Percentiles rank a stretch among this genome's conserved stretches.
These are phyloP conservation scores for Heterotis niloticus DNA, from an alignment of 2,113 vertebrate genomes.

Conservation along the genomic window DNA sequence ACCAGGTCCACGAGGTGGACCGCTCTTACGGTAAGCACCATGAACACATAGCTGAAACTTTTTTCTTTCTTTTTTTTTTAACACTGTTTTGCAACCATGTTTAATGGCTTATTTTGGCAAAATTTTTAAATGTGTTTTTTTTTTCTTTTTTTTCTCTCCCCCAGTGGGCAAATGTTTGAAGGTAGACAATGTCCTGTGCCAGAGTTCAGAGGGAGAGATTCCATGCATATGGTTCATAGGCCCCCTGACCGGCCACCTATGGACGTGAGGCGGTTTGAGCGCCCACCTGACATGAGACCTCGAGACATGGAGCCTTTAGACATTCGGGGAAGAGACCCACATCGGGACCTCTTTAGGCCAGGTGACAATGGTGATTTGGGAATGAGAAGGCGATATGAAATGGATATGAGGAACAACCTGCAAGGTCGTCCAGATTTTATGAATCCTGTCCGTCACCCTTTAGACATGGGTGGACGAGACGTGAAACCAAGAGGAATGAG, in stretches of 20 bases:
- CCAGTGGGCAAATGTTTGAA: slow-evolving; percentile 67
- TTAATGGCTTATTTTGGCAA: neutral
- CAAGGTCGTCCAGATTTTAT: slow-evolving; percentile 73
- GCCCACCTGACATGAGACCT: slow-evolving; percentile 73
- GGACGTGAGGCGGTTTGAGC: slow-evolving; percentile 81
- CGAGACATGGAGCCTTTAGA: slow-evolving; percentile 75
- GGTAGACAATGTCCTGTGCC: slow-evolving; percentile 60
- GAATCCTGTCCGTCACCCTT: slow-evolving; percentile 60
- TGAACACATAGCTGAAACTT: neutral
- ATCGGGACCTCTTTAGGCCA: slow-evolving; percentile 71
- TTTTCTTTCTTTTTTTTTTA: too few species aligned
- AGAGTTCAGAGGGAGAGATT: slow-evolving; percentile 72
- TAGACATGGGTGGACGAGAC: slow-evolving; percentile 58
- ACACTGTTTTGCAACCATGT: neutral
- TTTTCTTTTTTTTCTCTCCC: slow-evolving; percentile 41
- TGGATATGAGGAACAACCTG: slow-evolving; percentile 74
- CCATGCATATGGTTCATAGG: slow-evolving; percentile 75
- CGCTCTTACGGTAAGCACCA: slow-evolving; percentile 80
- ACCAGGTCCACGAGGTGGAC: slow-evolving; percentile 77
- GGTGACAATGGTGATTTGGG: slow-evolving; percentile 72
- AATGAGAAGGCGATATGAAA: slow-evolving; percentile 73
- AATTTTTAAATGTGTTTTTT: slow-evolving; percentile 1
- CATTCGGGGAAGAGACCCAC: slow-evolving; percentile 76
- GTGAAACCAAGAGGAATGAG: slow-evolving; percentile 52
- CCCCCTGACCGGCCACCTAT: slow-evolving; percentile 71